Evolutionary conservation across 2,888 invertebrate genomes (phyloP), one percentile per base, ranked within the genome.

Genomic region (Altica lythri): DNA sequence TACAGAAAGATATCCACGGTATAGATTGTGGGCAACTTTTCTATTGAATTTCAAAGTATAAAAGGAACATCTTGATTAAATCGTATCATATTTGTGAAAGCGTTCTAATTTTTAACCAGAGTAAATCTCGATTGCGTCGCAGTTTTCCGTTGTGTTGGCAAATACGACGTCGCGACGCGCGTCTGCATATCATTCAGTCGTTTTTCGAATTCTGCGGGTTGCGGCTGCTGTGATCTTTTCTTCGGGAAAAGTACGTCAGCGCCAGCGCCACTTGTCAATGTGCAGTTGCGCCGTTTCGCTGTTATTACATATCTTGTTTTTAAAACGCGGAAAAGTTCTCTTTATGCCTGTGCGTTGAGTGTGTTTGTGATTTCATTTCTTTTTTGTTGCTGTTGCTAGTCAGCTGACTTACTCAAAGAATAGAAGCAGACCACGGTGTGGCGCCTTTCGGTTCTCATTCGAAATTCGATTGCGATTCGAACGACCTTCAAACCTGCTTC

Each of bases 401-500:
- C 5, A 8, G 25, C 8, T 25, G 25, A 5, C 8, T 25, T 25
- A 25, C 25, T 25, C 25, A 25, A n/a, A n/a, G n/a, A n/a, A n/a
- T n/a, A n/a, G n/a, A n/a, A n/a, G n/a, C n/a, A n/a, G n/a, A n/a
- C n/a, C n/a, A n/a, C n/a, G 42, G 35, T 27, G 42, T 35, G 46
- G 46, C 46, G 46, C 46, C 46, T 46, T 27, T 46, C 45, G 19
- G 10, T 34, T 34, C 42, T 42, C n/a, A 37, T 46, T 46, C 34
- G 22, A 22, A 46, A 35, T 46, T 37, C 35, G 35, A 37, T 35
- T 46, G 34, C 22, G 13, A 25, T n/a, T 42, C 42, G 22, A n/a
- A n/a, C 10, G 46, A 46, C 46, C 46, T 46, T 46, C 35, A 46
- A 27, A 46, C 46, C 46, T 46, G 35, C 16, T 46, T 46, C n/a